Base-by-base conservation (phyloP, 2,113 vertebrate species). In the Sialia sialis region DNA sequence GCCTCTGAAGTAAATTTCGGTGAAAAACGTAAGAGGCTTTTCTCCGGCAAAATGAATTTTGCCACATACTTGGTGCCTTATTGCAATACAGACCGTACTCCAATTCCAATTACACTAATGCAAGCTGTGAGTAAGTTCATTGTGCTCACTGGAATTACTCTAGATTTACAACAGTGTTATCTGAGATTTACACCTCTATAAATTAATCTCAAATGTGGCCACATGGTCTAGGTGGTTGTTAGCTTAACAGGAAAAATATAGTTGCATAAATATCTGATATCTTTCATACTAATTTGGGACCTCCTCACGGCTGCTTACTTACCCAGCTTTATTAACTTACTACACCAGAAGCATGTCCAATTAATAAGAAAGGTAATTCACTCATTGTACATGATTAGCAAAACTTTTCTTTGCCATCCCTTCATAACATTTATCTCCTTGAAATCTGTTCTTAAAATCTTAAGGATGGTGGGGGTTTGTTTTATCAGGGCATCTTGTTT, bases 141-240 rank as follows among this genome's bases (percentile, higher is more conserved):
- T 95, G 94, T 96, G 75, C 68, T 91, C 5, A 1, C 49, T 95
- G 80, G 58, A 96, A 92, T 88, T 93, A 70, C 73, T 76, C 41
- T 77, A 85, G 60, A 91, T 93, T 95, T 95, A 96, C 87, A 90
- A 74, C 78, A 73, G 51, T 90, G 67, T 83, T 95, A 85, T 91
- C 78, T 87, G 89, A 96, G 87, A 93, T 95, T 95, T 94, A 91
- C 75, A 94, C 78, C 70, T 91, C 84, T 90, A 73, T 89, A 88
- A 94, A 95, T 93, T 73, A 90, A 87, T 77, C 72, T 82, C 36
- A 93, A 87, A 80, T 70, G 63, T 81, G 51, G 15, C 60, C 78
- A 63, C 60, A 59, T 26, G 19, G 67, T 79, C 91, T 86, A 87
- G 32, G 32, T 87, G 27, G 67, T 91, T 96, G 51, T 77, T 93